Conservation (phyloP, 2,888 invertebrate species). For the Rhabditoides inermis region DNA sequence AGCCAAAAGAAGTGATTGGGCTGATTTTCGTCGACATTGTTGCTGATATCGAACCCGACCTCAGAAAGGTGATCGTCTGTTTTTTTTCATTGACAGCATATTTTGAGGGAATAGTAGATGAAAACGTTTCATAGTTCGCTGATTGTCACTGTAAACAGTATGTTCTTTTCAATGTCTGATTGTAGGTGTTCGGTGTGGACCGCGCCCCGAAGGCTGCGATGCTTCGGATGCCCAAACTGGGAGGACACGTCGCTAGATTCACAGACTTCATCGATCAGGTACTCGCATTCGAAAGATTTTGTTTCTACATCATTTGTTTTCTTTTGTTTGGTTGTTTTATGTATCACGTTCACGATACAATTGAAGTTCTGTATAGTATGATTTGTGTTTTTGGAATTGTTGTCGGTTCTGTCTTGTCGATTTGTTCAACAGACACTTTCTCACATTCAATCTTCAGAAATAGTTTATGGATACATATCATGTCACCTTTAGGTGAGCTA, state of each 20-base stretch:
- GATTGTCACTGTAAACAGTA: too few relatives aligned
- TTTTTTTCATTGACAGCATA: too few relatives aligned
- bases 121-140: too few relatives aligned
- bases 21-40: constrained; percentile 47
- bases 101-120: too few relatives aligned
- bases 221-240: constrained; percentile 51
- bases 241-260: constrained; percentile 46
- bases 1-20: constrained; percentile 50
- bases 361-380: neutral
- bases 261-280: constrained; percentile 49
- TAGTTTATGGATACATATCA: too few relatives aligned
- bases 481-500: too few relatives aligned
- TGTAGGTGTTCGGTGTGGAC: constrained; percentile 48
- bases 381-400: neutral
- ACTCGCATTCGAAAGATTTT: neutral
- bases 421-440: too few relatives aligned
- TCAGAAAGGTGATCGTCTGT: constrained; percentile 32
- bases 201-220: constrained; percentile 45
- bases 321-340: neutral
- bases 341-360: neutral
- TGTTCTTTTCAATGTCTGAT: too few relatives aligned
- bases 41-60: constrained; percentile 44
- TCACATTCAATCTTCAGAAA: too few relatives aligned
- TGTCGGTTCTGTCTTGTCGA: neutral
- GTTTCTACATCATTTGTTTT: neutral